Evolutionary conservation across 2,797 vertebrate genomes (phyloP).

Genomic region (Ceryle rudis): DNA sequence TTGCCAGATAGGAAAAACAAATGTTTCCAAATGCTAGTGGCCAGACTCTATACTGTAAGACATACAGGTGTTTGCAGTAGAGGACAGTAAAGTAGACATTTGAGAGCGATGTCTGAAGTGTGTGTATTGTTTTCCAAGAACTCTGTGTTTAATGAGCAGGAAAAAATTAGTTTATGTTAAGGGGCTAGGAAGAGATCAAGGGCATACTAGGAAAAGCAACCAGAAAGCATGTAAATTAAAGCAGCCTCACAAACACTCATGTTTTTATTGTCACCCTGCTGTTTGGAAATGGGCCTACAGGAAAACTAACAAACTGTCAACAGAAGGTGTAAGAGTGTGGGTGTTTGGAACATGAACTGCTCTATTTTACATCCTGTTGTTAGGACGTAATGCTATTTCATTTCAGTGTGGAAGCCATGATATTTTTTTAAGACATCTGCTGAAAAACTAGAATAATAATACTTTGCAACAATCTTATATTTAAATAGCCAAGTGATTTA

Average conservation of each 20-base stretch:
- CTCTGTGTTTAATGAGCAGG: not conserved
- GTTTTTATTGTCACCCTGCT: not conserved
- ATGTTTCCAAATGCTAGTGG: not conserved
- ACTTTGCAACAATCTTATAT: not conserved
- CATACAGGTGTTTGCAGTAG: not conserved
- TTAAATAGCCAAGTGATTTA: not conserved
- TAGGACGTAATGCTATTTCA: not conserved
- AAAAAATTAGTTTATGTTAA: not conserved
- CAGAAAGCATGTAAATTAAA: not conserved
- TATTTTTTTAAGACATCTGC: not conserved
- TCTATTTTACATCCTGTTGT: not conserved
- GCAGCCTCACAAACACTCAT: not conserved
- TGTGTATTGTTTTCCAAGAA: not conserved
- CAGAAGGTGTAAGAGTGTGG: not conserved
- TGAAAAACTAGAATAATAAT: not conserved
- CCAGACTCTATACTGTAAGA: not conserved
- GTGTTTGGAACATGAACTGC: not conserved
- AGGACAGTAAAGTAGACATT: not conserved
- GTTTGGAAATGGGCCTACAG: not conserved
- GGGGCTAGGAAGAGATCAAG: not conserved
- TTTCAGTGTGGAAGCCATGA: not conserved
- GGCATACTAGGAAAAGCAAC: not conserved
- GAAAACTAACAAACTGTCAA: not conserved
- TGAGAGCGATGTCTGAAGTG: not conserved
- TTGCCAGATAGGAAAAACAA: not conserved